These are phyloP conservation scores for Glaucidium brasilianum DNA, from an alignment of 2,113 vertebrate species.

Conservation along the genomic window DNA sequence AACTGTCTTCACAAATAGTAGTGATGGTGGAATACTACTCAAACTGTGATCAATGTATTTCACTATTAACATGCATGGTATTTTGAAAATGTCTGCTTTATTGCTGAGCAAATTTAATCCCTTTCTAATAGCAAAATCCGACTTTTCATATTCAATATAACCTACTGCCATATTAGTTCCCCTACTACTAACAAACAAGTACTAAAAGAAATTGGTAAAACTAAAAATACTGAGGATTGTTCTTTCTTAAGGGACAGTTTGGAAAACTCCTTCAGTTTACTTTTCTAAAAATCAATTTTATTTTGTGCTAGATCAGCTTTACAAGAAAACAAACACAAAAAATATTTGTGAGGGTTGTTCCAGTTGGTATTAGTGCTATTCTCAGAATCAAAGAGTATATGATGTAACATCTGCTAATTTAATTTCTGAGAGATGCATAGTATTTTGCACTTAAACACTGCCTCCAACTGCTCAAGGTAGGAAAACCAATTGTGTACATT, in stretches of 20 bases:
- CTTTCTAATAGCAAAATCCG: not conserved
- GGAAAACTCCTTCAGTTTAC: not conserved
- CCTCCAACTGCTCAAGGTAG: not conserved
- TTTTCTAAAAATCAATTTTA: not conserved
- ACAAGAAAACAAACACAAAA: not conserved
- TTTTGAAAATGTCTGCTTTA: not conserved
- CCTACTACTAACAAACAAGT: not conserved
- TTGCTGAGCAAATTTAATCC: not conserved
- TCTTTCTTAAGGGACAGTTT: not conserved
- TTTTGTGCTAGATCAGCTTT: not conserved
- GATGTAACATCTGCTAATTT: fast-evolving
- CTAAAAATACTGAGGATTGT: not conserved
- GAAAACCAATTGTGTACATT: not conserved
- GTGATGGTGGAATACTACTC: not conserved
- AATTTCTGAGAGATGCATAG: not conserved
- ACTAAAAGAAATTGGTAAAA: not conserved
- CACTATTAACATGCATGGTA: not conserved
- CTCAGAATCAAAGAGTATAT: not conserved
- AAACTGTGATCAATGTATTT: not conserved
- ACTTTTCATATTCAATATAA: not conserved
- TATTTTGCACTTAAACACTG: not conserved
- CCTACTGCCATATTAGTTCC: not conserved
- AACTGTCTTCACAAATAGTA: not conserved
- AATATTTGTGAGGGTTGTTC: not conserved
- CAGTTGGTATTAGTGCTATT: not conserved